Percentiles rank a stretch among this genome's conserved stretches.
These are phyloP conservation scores for Drosophila truncata DNA, from an alignment of 1,140 invertebrate species.

Conservation along the genomic window DNA sequence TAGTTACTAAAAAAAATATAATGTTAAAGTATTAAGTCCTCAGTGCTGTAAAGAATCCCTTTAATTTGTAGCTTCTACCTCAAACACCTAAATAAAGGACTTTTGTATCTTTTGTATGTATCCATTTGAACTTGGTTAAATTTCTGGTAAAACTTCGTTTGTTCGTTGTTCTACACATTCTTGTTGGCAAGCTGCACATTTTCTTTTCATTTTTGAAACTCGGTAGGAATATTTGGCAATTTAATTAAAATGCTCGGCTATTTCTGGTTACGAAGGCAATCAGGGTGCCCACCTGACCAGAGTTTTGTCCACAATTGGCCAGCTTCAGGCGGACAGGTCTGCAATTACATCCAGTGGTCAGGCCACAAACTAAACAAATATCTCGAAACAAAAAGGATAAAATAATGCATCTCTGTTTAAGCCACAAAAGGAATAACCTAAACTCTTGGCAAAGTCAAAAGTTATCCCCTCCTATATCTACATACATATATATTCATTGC, in stretches of 20 bases:
- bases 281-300: conserved; percentile 14
- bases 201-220: neutral
- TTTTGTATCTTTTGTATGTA: neutral
- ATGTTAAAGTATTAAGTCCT: neutral
- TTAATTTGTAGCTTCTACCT: neutral
- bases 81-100: neutral
- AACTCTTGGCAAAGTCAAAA: conserved; percentile 13
- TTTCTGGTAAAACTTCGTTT: neutral
- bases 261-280: conserved; percentile 30
- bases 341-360: conserved; percentile 34
- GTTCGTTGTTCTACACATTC: neutral
- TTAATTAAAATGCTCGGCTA: conserved; percentile 34
- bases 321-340: neutral
- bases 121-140: neutral
- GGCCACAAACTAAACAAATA: conserved; percentile 61
- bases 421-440: conserved; percentile 18
- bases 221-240: conserved; percentile 21
- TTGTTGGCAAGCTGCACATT: conserved; percentile 1
- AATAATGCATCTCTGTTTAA: conserved; percentile 20
- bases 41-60: neutral
- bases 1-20: neutral
- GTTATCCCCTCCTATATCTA: too few relatives aligned
- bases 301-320: conserved; percentile 35
- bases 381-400: conserved; percentile 6
- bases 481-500: conserved; percentile 8